A percentile compares a stretch with the other conserved stretches of the same genome.
Conservation (phyloP, 1,140 invertebrate species). For the Drosophila triauraria region DNA sequence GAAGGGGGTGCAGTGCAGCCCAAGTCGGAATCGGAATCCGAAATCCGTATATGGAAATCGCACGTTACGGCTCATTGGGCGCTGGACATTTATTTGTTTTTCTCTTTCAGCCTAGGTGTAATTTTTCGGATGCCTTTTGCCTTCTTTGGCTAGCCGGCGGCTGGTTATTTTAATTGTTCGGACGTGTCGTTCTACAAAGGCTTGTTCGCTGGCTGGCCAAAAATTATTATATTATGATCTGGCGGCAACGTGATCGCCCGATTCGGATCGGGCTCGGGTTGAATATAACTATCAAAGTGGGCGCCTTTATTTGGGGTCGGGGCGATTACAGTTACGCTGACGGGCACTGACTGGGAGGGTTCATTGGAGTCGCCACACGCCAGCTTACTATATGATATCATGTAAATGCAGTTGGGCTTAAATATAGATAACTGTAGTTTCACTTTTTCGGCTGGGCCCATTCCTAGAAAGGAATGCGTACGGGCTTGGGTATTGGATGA, state of each 20-base stretch:
- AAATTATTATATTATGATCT: slow-evolving; percentile 64
- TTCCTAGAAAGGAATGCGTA: slow-evolving; percentile 63
- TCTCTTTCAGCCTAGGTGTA: slow-evolving; percentile 55
- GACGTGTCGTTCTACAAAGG: slow-evolving; percentile 74
- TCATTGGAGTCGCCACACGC: too few species aligned
- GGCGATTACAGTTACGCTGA: slow-evolving; percentile 62
- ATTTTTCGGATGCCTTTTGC: slow-evolving; percentile 58
- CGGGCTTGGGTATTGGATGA: slow-evolving; percentile 41
- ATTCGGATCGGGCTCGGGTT: slow-evolving; percentile 21
- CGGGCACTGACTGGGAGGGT: not conserved
- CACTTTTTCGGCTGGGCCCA: slow-evolving; percentile 68
- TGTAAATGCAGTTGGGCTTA: slow-evolving; percentile 63
- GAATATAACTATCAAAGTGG: slow-evolving; percentile 23
- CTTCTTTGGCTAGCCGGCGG: slow-evolving; percentile 54
- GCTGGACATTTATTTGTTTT: slow-evolving; percentile 67
- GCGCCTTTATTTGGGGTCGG: slow-evolving; percentile 54
- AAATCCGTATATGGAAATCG: slow-evolving; percentile 71
- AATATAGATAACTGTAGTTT: slow-evolving; percentile 73
- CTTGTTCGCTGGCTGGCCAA: slow-evolving; percentile 51
- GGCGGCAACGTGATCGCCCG: slow-evolving; percentile 60
- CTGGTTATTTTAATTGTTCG: slow-evolving; percentile 60
- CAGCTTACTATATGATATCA: slow-evolving; percentile 41
- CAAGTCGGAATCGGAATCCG: slow-evolving; percentile 42
- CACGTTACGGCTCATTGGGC: slow-evolving; percentile 64
- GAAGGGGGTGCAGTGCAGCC: slow-evolving; percentile 46